Percentiles rank a stretch among this genome's conserved stretches.
phyloP scores from a whole-genome alignment of 2,888 invertebrate genomes.

The Lepas anatifera region DNA sequence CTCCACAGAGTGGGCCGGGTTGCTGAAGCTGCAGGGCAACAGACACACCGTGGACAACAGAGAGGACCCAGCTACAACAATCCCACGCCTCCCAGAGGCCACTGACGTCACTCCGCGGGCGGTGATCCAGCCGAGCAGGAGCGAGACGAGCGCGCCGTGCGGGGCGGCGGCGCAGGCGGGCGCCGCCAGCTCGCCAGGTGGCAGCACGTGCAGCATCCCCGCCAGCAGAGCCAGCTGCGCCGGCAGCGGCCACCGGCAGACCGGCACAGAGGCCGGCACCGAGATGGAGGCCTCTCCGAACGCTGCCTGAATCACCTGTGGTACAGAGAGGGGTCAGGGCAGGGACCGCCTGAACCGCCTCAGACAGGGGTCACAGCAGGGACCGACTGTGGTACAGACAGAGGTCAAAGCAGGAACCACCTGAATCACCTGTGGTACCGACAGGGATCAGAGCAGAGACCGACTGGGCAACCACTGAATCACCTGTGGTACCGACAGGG shows the following conservation, averaged over 20 bases:
- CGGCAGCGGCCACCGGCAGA: neutral
- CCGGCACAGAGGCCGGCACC: neutral
- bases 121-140: neutral
- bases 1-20: too few species aligned
- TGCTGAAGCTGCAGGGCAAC: too few species aligned
- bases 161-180: neutral
- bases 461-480: too few species aligned
- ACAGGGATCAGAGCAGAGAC: neutral
- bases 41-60: too few species aligned
- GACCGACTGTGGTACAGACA: too few species aligned
- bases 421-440: neutral
- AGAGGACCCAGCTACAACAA: neutral
- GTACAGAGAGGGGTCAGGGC: neutral
- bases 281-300: neutral
- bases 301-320: neutral
- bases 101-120: neutral
- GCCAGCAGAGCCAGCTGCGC: conserved; percentile 5
- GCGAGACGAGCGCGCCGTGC: neutral
- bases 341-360: neutral
- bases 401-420: neutral
- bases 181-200: neutral
- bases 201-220: neutral
- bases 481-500: too few species aligned
- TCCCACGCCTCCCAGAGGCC: too few species aligned
- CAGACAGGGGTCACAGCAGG: too few species aligned